Conservation (phyloP, 1,140 invertebrate species). For the Agrilus planipennis region DNA sequence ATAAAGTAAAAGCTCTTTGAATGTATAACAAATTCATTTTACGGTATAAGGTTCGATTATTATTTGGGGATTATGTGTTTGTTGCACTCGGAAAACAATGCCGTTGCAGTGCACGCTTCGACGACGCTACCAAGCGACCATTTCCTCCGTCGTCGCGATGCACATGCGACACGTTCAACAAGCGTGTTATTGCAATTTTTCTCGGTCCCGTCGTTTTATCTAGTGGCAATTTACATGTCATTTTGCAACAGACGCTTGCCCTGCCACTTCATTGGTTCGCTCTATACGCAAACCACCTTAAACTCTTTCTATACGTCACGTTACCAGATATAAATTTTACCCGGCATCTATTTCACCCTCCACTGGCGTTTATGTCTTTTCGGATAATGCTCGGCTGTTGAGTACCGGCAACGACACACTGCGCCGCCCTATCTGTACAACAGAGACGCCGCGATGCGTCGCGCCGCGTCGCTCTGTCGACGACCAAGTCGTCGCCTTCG, state of each 20-base stretch:
- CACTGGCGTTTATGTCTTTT: neutral
- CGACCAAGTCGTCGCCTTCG: neutral
- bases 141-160: neutral
- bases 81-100: too few species aligned
- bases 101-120: neutral
- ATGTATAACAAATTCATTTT: too few species aligned
- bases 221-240: slow-evolving; percentile 14
- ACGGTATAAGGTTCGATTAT: too few species aligned
- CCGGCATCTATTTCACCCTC: slow-evolving; percentile 1
- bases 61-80: too few species aligned
- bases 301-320: neutral
- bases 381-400: neutral
- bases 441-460: too few species aligned
- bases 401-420: too few species aligned
- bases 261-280: slow-evolving; percentile 10
- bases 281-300: too few species aligned
- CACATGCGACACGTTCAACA: slow-evolving; percentile 4
- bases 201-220: slow-evolving; percentile 10
- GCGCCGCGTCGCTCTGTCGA: too few species aligned
- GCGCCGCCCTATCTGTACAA: too few species aligned
- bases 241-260: slow-evolving; percentile 9
- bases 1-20: too few species aligned
- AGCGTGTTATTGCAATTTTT: slow-evolving; percentile 6
- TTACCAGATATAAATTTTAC: slow-evolving; percentile 1
- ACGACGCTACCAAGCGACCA: neutral